A percentile compares a stretch with the other conserved stretches of the same genome.
Evolutionary conservation across 2,797 vertebrate species (phyloP).

Genomic region (Pangasius larnaudii): DNA sequence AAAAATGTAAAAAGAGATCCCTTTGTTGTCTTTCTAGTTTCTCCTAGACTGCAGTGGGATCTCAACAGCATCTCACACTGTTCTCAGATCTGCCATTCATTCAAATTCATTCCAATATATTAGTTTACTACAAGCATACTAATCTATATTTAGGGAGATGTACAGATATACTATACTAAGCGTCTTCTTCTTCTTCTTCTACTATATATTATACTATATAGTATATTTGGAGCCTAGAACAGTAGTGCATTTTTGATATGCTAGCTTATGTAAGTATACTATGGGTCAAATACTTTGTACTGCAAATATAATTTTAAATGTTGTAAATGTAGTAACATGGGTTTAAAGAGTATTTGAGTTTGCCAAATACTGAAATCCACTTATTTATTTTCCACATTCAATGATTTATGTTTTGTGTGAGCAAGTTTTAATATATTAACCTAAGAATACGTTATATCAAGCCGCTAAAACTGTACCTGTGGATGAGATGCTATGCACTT

Average conservation of each 20-base stretch:
- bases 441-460: neutral
- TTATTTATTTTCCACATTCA: neutral
- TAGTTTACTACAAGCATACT: neutral
- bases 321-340: neutral
- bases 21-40: neutral
- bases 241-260: neutral
- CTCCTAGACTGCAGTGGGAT: neutral
- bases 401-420: neutral
- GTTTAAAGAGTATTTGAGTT: neutral
- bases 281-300: too few species aligned
- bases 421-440: neutral
- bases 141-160: neutral
- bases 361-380: neutral
- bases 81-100: neutral
- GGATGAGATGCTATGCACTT: neutral
- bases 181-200: too few species aligned
- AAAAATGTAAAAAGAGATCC: neutral
- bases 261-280: neutral
- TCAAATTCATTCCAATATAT: neutral
- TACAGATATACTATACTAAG: neutral
- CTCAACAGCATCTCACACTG: neutral
- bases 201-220: too few species aligned
- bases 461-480: neutral
- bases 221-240: neutral
- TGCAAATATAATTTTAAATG: neutral